Evolutionary conservation across 2,797 vertebrate species (phyloP).

Genomic region (Monodelphis domestica): DNA sequence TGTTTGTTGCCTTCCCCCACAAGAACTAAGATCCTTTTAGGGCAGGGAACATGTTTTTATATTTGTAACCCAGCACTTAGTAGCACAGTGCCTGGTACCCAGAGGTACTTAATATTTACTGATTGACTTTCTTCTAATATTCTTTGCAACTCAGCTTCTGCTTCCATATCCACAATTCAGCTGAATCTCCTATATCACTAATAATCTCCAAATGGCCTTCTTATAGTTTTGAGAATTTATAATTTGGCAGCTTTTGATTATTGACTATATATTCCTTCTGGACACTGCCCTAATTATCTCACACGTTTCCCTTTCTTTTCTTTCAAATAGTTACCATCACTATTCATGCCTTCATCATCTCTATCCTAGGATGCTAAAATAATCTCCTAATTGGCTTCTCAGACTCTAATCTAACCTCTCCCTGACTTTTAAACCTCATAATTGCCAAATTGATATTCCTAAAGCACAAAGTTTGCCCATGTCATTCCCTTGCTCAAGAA

Average conservation of each 20-base stretch:
- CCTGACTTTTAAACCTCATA: background rate
- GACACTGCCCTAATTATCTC: background rate
- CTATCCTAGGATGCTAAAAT: background rate
- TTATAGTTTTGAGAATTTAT: background rate
- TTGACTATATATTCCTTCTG: too few relatives aligned
- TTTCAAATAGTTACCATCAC: background rate
- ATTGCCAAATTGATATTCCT: background rate
- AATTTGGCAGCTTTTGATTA: too few relatives aligned
- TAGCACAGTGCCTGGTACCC: background rate
- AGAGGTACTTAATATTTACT: background rate
- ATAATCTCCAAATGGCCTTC: background rate
- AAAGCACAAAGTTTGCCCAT: background rate
- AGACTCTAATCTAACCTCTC: background rate
- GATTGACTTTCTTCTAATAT: background rate
- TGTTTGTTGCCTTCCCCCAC: background rate
- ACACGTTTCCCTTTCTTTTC: background rate
- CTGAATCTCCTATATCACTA: background rate
- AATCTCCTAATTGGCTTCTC: background rate
- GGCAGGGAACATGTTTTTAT: background rate
- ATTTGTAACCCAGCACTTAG: background rate
- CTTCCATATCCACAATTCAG: background rate
- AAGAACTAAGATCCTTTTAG: background rate
- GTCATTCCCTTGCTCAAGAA: background rate
- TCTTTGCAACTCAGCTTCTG: background rate
- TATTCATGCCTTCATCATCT: background rate